Base-by-base conservation (phyloP, 1,140 invertebrate species). In the Phenacoccus solenopsis region DNA sequence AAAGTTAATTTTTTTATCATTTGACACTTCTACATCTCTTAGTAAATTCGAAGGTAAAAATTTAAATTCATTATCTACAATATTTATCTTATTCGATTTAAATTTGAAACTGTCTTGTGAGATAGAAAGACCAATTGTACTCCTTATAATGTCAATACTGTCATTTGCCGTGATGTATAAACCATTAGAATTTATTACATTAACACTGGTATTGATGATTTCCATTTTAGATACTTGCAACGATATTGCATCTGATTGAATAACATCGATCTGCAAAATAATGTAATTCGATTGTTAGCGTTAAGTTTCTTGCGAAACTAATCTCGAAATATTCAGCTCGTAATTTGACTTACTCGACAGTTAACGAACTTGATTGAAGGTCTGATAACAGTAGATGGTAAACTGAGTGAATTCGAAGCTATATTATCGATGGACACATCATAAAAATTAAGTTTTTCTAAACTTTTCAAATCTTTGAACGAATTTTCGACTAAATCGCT, bases 1-100 rank as follows among this genome's bases (percentile, higher is more conserved):
- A 25, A 71, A 71, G 16, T 30, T 30, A 20, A 69, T 68, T 4
- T 28, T n/a, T 56, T 68, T 57, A 1, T 71, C 71, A 21, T 67
- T 69, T 4, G 32, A 24, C 3, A 69, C n/a, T 22, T 69, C 67
- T 22, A 71, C 16, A 28, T 71, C 56, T 20, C 20, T 64, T 13
- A 64, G 59, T 20, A 64, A 25, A 24, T 24, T 3, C 4, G 71
- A 25, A n/a, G 71, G 71, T 1, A 71, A 57, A 0, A n/a, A 22
- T 0, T 30, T 20, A 68, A 71, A 71, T 28, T 24, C 68, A 28
- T 71, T 71, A 1, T 59, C 56, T 24, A n/a, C 27, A 20, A 71
- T 56, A 30, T 49, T 4, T 12, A 61, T 28, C 4, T 56, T 64
- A 16, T 2, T 67, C 38, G 28, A 28, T 27, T 4, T 12, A 16